Percentiles rank a stretch among this genome's conserved stretches.
phyloP scores from a whole-genome alignment of 2,797 vertebrate genomes.

The Mormyrus proboscirostris region DNA sequence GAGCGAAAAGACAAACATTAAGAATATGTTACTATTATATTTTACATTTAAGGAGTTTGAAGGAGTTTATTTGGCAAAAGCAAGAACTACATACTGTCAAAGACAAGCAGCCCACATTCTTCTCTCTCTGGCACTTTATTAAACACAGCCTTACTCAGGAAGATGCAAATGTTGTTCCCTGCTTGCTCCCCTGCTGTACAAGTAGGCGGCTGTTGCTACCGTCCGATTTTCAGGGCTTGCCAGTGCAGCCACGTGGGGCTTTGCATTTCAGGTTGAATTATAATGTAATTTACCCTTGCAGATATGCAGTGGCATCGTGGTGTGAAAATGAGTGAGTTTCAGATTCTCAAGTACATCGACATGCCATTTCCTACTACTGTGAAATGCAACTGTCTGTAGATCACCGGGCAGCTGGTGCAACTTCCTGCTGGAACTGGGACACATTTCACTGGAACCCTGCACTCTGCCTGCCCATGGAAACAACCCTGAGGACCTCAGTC shows the following conservation, averaged over 20 bases:
- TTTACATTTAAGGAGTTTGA: neutral
- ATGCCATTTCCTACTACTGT: neutral
- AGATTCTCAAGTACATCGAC: neutral
- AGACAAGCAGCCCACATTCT: neutral
- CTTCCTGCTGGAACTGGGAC: neutral
- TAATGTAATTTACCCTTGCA: neutral
- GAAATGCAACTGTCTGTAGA: neutral
- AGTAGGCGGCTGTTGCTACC: neutral
- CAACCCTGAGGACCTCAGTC: neutral
- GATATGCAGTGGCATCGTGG: neutral
- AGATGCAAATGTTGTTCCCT: neutral
- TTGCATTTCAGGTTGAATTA: neutral
- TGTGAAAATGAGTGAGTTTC: neutral
- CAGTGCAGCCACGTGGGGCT: neutral
- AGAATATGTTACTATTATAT: neutral
- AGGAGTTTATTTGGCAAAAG: neutral
- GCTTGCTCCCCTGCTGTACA: neutral
- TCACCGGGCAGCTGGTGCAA: neutral
- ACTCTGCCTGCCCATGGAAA: slow-evolving; percentile 1
- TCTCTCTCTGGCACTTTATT: neutral
- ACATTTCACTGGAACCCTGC: slow-evolving; percentile 19
- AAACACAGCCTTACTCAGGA: neutral
- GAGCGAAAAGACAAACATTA: neutral
- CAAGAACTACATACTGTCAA: neutral
- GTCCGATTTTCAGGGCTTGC: neutral